These are phyloP conservation scores for Theodoxus fluviatilis DNA, from an alignment of 2,888 invertebrate species.

Conservation along the genomic window DNA sequence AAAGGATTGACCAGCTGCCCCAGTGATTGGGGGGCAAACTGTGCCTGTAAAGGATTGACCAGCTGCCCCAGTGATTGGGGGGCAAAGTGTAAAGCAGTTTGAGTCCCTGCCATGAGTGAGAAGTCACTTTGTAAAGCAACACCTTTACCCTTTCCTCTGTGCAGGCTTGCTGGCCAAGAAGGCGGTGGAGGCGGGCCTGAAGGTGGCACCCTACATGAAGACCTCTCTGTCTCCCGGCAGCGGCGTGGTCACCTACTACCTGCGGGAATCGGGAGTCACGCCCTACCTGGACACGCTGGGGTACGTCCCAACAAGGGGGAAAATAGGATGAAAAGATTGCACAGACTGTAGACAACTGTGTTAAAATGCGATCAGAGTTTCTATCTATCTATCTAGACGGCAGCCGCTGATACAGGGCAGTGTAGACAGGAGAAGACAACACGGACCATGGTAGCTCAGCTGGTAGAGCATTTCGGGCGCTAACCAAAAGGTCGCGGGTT, in stretches of 20 bases:
- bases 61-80: no score
- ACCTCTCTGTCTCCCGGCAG: conserved; percentile 96
- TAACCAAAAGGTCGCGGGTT: no score
- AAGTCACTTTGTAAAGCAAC: neutral
- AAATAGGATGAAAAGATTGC: no score
- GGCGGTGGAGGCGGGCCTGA: conserved; percentile 88
- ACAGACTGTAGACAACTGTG: neutral
- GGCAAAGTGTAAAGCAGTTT: neutral
- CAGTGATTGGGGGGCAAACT: no score
- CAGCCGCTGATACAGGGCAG: no score
- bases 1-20: no score
- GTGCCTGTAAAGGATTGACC: no score
- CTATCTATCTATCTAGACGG: neutral
- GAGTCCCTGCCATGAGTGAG: neutral
- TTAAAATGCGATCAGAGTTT: neutral
- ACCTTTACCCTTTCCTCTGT: conserved; percentile 6
- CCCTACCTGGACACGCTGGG: conserved; percentile 86
- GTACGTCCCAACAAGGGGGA: conserved; percentile 48
- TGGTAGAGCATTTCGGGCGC: no score
- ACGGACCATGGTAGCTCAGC: no score
- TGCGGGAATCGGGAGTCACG: conserved; percentile 89
- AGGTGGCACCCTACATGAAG: conserved; percentile 91
- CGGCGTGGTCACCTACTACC: conserved; percentile 90
- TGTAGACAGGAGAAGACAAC: no score
- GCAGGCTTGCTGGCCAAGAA: conserved; percentile 83